Percentiles rank a stretch among this genome's conserved stretches.
phyloP scores from a whole-genome alignment of 2,113 vertebrate species.

The Manacus vitellinus region DNA sequence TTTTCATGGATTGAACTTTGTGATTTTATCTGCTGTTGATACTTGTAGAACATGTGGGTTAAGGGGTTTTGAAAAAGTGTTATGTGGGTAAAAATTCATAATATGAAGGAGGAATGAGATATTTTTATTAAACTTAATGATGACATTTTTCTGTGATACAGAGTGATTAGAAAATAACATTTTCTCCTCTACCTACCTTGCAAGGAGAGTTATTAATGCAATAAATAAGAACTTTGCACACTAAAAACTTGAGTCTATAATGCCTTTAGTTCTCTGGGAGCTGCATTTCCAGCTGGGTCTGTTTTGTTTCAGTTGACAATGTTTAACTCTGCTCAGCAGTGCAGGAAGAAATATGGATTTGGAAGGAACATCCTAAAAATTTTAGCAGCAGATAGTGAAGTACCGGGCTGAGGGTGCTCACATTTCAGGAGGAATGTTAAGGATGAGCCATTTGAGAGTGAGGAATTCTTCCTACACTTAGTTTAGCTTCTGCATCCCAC shows the following conservation, averaged over 20 bases:
- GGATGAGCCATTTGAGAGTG: background rate
- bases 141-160: background rate
- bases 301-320: conserved; percentile 42
- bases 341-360: conserved; percentile 14
- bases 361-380: conserved; percentile 17
- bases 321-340: background rate
- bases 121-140: background rate
- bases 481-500: background rate
- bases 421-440: conserved; percentile 4
- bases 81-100: background rate
- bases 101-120: background rate
- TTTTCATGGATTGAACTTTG: background rate
- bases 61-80: background rate
- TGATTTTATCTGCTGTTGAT: background rate
- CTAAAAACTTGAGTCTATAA: background rate
- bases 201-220: background rate
- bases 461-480: background rate
- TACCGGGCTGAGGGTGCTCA: background rate
- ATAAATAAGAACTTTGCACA: background rate
- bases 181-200: background rate
- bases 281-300: conserved; percentile 24
- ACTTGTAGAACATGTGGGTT: background rate
- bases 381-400: background rate
- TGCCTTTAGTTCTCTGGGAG: background rate
- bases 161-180: background rate